Conservation (phyloP, 1,140 invertebrate genomes). For the Drosophila watanabei region DNA sequence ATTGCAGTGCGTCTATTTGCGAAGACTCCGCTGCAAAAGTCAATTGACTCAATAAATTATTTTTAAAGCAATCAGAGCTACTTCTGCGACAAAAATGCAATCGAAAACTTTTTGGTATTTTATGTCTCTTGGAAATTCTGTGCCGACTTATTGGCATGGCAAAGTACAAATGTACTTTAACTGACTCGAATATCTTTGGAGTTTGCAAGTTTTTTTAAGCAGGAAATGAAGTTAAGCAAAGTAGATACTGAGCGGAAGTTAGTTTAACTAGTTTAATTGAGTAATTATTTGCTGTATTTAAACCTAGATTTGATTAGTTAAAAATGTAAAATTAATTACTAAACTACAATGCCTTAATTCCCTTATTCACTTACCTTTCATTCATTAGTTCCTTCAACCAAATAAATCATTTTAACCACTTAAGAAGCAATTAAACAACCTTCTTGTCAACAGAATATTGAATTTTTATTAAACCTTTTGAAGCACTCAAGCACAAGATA, state of each 20-base stretch:
- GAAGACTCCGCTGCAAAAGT: constrained; percentile 71
- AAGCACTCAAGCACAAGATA: neutral
- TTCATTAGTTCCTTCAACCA: neutral
- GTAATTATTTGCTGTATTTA: neutral
- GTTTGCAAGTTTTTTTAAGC: neutral
- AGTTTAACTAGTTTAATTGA: neutral
- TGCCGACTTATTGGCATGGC: constrained; percentile 12
- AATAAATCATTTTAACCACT: constrained; percentile 6
- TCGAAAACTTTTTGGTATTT: constrained; percentile 58
- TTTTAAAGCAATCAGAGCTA: constrained; percentile 82
- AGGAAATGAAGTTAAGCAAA: neutral
- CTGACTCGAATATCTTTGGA: constrained; percentile 18
- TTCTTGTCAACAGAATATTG: neutral
- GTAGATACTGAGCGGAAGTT: neutral
- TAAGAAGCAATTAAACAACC: neutral
- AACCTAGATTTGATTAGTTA: neutral
- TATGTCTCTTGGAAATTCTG: constrained; percentile 36
- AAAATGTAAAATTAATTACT: neutral
- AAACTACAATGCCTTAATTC: too few species aligned
- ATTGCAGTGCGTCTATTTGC: constrained; percentile 82
- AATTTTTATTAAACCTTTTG: constrained; percentile 6
- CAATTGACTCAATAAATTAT: constrained; percentile 85
- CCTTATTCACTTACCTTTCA: neutral
- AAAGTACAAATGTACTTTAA: constrained; percentile 29
- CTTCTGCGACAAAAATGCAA: constrained; percentile 71